Base-by-base conservation (phyloP, 1,140 invertebrate genomes). In the Rhizoglyphus robini region DNA sequence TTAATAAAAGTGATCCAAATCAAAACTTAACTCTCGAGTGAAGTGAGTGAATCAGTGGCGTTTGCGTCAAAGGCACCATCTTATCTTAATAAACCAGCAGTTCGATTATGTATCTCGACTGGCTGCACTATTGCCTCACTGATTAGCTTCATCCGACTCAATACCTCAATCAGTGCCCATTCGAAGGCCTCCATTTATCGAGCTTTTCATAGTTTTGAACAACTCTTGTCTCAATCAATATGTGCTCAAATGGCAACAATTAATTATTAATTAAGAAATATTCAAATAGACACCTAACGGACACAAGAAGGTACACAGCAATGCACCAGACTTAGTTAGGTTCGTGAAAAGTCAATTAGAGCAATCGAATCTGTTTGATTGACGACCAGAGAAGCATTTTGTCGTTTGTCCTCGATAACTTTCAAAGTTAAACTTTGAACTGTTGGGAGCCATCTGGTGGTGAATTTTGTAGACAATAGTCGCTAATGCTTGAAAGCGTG, bases 221-320 rank as follows among this genome's bases (percentile, higher is more conserved):
- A 54, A 54, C 51, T 8, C 51, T 54, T 54, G 51, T 23, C 51
- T 54, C n/a, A n/a, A 8, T 54, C 8, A 8, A 54, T 54, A 8
- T 41, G 20, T 32, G 15, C 23, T 8, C n/a, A n/a, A n/a, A n/a
- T 23, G 23, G 23, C 20, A 23, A 23, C 20, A 54, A 54, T 54
- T 54, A 54, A 54, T 54, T 54, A 54, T 27, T 54, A 27, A 54
- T 54, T 54, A 54, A 18, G 36, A 41, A 8, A 41, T 41, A 41
- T 41, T n/a, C n/a, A n/a, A n/a, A n/a, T n/a, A n/a, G n/a, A n/a
- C n/a, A n/a, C n/a, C n/a, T n/a, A n/a, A n/a, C n/a, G n/a, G n/a
- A n/a, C n/a, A n/a, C n/a, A n/a, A n/a, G n/a, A n/a, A 41, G 36
- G 8, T 41, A 41, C 8, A 8, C 8, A 41, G 8, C 36, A 41